Conservation (phyloP, 2,797 vertebrate genomes). For the Lates japonicus region DNA sequence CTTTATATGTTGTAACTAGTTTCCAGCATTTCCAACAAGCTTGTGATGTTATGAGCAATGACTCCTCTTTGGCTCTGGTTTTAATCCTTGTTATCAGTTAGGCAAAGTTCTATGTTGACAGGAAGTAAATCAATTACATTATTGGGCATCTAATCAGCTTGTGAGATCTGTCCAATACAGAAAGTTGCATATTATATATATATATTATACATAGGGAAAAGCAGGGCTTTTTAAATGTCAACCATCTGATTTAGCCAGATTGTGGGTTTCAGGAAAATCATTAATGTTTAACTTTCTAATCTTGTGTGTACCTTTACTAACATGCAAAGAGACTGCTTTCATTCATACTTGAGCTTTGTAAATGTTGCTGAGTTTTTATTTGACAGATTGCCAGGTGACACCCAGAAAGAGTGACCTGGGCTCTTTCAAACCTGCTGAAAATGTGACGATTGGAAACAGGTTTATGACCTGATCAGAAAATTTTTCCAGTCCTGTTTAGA, state of each 20-base stretch:
- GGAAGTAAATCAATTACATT: not conserved
- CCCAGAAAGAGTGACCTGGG: not conserved
- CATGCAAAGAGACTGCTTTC: not conserved
- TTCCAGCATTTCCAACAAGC: not conserved
- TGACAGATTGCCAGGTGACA: not conserved
- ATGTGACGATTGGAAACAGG: not conserved
- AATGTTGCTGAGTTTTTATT: not conserved
- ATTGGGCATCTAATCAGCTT: not conserved
- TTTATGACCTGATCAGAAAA: conserved; percentile 16
- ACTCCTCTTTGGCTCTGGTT: not conserved
- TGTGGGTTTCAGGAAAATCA: not conserved
- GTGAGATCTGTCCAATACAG: not conserved
- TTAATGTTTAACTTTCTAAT: not conserved
- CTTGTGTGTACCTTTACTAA: not conserved
- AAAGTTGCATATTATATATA: not conserved
- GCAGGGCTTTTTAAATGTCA: not conserved
- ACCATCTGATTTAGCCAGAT: not conserved
- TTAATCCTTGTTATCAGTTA: not conserved
- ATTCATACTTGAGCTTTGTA: not conserved
- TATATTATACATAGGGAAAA: too few relatives aligned
- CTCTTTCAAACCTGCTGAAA: conserved; percentile 14
- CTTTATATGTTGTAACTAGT: not conserved
- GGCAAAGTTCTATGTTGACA: not conserved
- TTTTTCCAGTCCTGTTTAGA: not conserved
- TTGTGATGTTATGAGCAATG: not conserved